Evolutionary conservation across 2,113 vertebrate genomes (phyloP).

Genomic region (Melanotaenia duboulayi): DNA sequence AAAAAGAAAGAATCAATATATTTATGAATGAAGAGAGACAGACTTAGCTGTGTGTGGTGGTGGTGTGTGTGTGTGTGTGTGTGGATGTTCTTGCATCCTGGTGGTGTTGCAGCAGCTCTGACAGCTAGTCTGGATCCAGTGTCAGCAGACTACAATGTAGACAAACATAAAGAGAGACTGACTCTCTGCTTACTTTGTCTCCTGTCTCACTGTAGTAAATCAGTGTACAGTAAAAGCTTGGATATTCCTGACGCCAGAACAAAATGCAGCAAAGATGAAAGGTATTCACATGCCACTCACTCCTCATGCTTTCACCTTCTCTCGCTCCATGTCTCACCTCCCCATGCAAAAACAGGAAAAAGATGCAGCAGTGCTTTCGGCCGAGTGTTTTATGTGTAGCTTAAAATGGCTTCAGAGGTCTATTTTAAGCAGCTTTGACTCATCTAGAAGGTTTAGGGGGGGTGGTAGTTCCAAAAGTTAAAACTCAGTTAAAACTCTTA

Average conservation of each 20-base stretch:
- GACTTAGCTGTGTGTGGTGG: background rate
- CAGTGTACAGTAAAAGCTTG: conserved; percentile 99
- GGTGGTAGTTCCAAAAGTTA: conserved; percentile 20
- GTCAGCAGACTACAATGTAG: conserved; percentile 36
- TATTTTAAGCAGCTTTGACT: background rate
- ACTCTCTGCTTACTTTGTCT: conserved; percentile 89
- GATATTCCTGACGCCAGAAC: conserved; percentile 95
- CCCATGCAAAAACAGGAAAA: conserved; percentile 69
- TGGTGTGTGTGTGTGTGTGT: background rate
- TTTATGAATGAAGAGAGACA: conserved; percentile 12
- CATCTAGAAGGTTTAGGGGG: background rate
- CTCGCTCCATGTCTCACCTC: conserved; percentile 19
- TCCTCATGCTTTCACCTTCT: conserved; percentile 39
- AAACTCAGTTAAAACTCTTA: conserved; percentile 34
- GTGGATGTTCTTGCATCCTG: conserved; percentile 9
- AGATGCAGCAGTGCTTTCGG: conserved; percentile 86
- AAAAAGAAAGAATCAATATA: background rate
- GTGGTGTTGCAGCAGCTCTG: conserved; percentile 37
- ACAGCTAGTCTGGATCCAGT: conserved; percentile 36
- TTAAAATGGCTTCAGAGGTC: conserved; percentile 1
- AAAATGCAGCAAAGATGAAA: conserved; percentile 98
- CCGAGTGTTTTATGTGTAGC: conserved; percentile 36
- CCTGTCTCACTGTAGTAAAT: conserved; percentile 92
- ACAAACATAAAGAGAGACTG: conserved; percentile 59
- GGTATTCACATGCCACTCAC: conserved; percentile 87